Conservation (phyloP, 1,140 invertebrate species). For the Steinernema feltiae region DNA sequence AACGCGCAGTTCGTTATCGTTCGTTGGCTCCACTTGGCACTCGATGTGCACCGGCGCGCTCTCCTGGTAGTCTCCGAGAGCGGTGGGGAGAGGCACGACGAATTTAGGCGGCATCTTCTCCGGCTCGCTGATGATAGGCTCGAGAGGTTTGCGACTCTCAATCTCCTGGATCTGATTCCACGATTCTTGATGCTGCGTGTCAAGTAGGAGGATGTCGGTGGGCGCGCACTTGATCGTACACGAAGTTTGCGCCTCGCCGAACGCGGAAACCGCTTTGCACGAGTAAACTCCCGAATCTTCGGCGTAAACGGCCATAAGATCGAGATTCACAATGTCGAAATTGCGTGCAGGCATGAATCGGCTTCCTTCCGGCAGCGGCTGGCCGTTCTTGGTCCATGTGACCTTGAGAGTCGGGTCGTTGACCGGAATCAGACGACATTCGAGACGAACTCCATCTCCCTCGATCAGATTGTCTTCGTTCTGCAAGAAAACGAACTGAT, state of each 20-base stretch:
- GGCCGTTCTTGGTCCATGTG: constrained; percentile 83
- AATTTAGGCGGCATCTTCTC: constrained; percentile 69
- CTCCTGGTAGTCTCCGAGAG: constrained; percentile 62
- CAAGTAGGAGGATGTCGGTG: constrained; percentile 75
- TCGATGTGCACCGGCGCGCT: constrained; percentile 87
- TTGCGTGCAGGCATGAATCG: constrained; percentile 91
- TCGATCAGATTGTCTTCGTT: constrained; percentile 68
- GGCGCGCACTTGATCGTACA: constrained; percentile 74
- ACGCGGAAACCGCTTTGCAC: constrained; percentile 81
- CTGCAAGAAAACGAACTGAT: background rate
- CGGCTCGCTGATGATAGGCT: constrained; percentile 51
- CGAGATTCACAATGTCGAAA: constrained; percentile 92
- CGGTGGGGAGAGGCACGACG: constrained; percentile 58
- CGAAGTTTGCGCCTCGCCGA: constrained; percentile 84
- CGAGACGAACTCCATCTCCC: constrained; percentile 83
- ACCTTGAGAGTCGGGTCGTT: constrained; percentile 62
- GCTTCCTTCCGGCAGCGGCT: constrained; percentile 66
- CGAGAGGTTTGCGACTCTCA: constrained; percentile 72
- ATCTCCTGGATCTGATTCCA: constrained; percentile 80
- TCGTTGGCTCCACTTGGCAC: constrained; percentile 86
- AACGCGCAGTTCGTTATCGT: constrained; percentile 81
- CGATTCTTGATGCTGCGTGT: constrained; percentile 77
- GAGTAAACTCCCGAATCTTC: constrained; percentile 88
- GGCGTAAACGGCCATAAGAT: constrained; percentile 87
- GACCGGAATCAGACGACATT: constrained; percentile 66